Conservation (phyloP, 1,140 invertebrate genomes). For the Aphelinus atriplicis region DNA sequence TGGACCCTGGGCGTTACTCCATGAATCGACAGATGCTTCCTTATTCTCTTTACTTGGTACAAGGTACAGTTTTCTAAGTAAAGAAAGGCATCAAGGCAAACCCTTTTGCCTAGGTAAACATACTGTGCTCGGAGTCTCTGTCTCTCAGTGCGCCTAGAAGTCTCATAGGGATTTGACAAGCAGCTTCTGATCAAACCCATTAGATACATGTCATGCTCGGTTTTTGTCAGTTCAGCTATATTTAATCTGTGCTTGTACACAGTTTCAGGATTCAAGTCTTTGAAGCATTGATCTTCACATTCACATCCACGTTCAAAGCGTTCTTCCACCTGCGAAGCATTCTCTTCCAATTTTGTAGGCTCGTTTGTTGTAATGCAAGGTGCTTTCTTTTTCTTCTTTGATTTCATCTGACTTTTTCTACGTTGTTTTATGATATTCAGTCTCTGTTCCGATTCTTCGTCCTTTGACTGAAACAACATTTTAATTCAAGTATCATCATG, state of each 20-base stretch:
- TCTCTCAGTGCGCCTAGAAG: constrained; percentile 76
- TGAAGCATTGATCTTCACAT: constrained; percentile 80
- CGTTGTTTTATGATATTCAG: too few species aligned
- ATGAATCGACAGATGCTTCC: constrained; percentile 81
- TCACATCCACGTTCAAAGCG: constrained; percentile 78
- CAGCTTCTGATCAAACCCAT: constrained; percentile 86
- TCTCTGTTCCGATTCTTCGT: too few species aligned
- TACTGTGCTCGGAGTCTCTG: constrained; percentile 78
- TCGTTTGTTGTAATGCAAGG: constrained; percentile 62
- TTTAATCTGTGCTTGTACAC: constrained; percentile 81
- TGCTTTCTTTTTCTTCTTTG: constrained; percentile 65
- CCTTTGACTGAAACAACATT: too few species aligned
- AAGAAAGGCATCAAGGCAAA: constrained; percentile 81
- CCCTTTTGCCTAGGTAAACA: constrained; percentile 78
- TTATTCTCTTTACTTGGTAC: constrained; percentile 80
- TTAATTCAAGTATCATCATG: too few species aligned
- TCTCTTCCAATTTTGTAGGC: constrained; percentile 69
- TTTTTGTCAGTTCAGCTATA: constrained; percentile 81
- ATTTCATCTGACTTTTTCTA: constrained; percentile 34
- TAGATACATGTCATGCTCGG: constrained; percentile 76
- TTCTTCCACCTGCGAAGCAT: constrained; percentile 72
- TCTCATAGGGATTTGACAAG: constrained; percentile 78
- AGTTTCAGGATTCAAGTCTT: constrained; percentile 75
- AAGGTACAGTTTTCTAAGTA: constrained; percentile 84
- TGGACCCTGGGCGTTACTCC: constrained; percentile 80